Evolutionary conservation across 2,113 vertebrate species (phyloP).

Genomic region (Spea multiplicata): DNA sequence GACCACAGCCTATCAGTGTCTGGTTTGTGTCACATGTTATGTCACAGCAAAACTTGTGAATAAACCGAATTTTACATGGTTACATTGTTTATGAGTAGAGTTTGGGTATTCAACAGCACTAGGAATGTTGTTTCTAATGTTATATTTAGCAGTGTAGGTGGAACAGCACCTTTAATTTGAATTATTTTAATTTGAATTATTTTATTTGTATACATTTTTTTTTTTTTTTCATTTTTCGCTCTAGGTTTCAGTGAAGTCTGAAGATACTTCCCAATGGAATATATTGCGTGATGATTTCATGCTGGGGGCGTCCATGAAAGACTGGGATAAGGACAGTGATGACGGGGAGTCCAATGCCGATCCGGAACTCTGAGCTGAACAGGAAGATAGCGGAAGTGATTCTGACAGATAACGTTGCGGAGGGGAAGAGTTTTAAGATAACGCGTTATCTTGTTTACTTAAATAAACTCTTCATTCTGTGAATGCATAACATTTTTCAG

Average conservation of each 20-base stretch:
- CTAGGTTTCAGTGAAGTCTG: constrained; percentile 58
- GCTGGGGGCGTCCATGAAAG: constrained; percentile 95
- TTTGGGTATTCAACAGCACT: no score
- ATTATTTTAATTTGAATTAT: background rate
- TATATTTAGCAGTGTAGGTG: constrained; percentile 9
- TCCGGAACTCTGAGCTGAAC: constrained; percentile 39
- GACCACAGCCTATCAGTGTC: no score
- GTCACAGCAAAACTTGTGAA: no score
- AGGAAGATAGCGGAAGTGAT: constrained; percentile 58
- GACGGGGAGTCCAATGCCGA: constrained; percentile 47
- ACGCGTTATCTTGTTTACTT: constrained; percentile 20
- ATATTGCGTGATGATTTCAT: constrained; percentile 93
- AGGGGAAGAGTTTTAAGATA: constrained; percentile 33
- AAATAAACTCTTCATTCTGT: constrained; percentile 48
- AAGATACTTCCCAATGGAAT: constrained; percentile 78
- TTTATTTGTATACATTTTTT: background rate
- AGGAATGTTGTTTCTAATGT: no score
- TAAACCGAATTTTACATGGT: no score
- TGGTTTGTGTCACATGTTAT: no score
- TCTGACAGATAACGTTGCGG: constrained; percentile 57
- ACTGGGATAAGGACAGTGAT: constrained; percentile 90
- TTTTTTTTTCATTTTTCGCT: constrained; percentile 1
- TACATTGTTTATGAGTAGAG: no score
- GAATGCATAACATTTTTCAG: constrained; percentile 51
- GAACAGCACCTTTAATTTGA: constrained; percentile 39